phyloP scores from a whole-genome alignment of 2,888 invertebrate genomes.

The Melipona bicolor region DNA sequence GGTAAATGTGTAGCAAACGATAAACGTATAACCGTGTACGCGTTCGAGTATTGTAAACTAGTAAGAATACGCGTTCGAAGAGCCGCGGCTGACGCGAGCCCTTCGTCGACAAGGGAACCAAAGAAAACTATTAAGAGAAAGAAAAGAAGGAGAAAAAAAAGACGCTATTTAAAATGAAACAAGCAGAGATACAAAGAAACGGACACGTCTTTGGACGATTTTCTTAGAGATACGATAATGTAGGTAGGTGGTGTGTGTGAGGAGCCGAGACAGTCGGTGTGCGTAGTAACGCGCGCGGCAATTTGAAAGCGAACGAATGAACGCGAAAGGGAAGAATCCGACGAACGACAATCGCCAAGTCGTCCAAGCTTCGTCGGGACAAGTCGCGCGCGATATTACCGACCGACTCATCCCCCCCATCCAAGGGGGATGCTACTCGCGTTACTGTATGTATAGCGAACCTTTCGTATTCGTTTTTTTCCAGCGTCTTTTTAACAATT shows the following conservation, averaged over 20 bases:
- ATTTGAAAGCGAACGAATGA: not conserved
- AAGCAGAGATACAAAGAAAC: slow-evolving; percentile 9
- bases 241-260: slow-evolving; percentile 49
- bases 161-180: slow-evolving; percentile 40
- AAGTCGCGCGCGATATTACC: slow-evolving; percentile 24
- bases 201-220: slow-evolving; percentile 36
- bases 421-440: slow-evolving; percentile 35
- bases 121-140: slow-evolving; percentile 19
- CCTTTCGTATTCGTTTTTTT: slow-evolving; percentile 66
- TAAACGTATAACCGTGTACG: not conserved
- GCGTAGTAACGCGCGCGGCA: slow-evolving; percentile 4
- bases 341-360: too few species aligned
- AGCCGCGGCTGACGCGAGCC: slow-evolving; percentile 32
- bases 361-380: not conserved
- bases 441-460: slow-evolving; percentile 42
- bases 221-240: slow-evolving; percentile 26
- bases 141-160: not conserved
- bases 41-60: slow-evolving; percentile 2
- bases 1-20: slow-evolving; percentile 2
- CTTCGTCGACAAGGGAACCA: slow-evolving; percentile 49
- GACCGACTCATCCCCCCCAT: not conserved
- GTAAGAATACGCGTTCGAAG: slow-evolving; percentile 24
- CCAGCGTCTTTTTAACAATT: slow-evolving; percentile 64
- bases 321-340: not conserved
- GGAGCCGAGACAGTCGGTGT: slow-evolving; percentile 32